Evolutionary conservation across 2,113 vertebrate species (phyloP).

Genomic region (Uria aalge): DNA sequence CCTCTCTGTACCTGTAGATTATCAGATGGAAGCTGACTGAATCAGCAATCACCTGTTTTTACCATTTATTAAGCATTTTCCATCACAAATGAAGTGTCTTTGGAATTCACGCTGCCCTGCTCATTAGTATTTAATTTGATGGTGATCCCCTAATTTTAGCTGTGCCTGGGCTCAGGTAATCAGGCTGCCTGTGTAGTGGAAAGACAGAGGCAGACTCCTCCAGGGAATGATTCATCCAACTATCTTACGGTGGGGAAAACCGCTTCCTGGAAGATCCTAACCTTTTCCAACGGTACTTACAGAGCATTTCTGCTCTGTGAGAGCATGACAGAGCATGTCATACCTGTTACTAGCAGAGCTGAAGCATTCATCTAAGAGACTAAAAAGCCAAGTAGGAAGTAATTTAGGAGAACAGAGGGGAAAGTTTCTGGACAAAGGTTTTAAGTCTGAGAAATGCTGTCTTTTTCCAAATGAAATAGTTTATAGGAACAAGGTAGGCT

Average conservation of each 20-base stretch:
- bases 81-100: background rate
- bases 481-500: background rate
- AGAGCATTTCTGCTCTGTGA: background rate
- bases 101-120: background rate
- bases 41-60: background rate
- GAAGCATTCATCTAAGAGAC: background rate
- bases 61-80: background rate
- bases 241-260: background rate
- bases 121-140: slow-evolving; percentile 4
- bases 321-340: background rate
- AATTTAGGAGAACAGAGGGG: background rate
- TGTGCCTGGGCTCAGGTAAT: background rate
- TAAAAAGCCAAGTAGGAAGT: background rate
- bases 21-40: background rate
- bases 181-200: background rate
- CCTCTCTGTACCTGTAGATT: background rate
- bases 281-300: background rate
- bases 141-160: background rate
- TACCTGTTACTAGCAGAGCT: background rate
- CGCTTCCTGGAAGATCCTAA: background rate
- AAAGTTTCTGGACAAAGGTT: background rate
- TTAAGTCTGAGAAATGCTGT: background rate
- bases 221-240: slow-evolving; percentile 10
- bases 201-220: background rate
- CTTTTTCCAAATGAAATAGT: background rate